Evolutionary conservation across 2,888 invertebrate species (phyloP), one percentile per base, ranked within the genome.

Genomic region (Cerastis leucographa): DNA sequence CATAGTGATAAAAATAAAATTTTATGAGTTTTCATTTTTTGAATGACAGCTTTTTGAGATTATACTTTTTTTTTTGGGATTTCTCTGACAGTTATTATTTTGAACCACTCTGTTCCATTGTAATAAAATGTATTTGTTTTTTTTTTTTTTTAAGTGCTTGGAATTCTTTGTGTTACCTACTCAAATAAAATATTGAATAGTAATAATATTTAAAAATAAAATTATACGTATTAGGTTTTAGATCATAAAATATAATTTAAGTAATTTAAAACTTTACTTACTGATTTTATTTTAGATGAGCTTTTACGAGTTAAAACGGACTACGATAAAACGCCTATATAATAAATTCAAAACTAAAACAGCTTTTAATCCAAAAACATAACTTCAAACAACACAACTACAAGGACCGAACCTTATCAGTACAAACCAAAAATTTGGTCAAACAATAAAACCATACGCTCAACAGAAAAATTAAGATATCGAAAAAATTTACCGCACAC

Each of bases 401-500:
- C 44, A 71, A 51, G 11, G 25, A 59, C 40, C 17, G 42, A 14
- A 0, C n/a, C 64, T 74, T 85, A 74, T 83, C 84, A 67, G 42
- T 3, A 35, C 61, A 59, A 35, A 70, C 70, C 62, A 61, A 61
- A 72, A 72, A 42, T 49, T 73, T 7, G 11, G 56, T 69, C 25
- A 56, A 71, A 68, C 61, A 75, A 80, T 79, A 86, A 72, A 77
- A 76, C 1, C 73, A 61, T 29, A 72, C 64, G 29, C 61, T 40
- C 22, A 25, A 29, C 54, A 77, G 61, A 77, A 74, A 81, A 85
- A 85, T 83, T 83, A 85, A 87, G 80, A 87, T 87, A 87, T 89
- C 87, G 87, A 90, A 89, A 89, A 84, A 76, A 73, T 62, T 0
- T 70, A 54, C 11, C 89, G 88, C 90, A 82, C 76, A 85, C 84